Conservation (phyloP, 2,797 vertebrate species). For the Pangasius macronema region DNA sequence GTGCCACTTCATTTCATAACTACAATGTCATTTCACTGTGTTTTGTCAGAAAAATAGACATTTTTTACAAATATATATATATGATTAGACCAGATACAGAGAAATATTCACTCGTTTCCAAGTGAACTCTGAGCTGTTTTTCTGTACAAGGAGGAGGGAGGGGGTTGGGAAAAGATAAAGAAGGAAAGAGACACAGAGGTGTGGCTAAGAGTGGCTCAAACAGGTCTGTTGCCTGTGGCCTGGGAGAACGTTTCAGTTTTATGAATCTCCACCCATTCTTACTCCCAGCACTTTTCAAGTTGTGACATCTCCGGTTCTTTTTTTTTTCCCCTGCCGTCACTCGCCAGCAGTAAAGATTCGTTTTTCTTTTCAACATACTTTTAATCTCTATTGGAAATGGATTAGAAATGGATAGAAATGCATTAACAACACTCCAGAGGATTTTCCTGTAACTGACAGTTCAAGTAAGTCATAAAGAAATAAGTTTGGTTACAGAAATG, state of each 20-base stretch:
- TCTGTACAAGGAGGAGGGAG: neutral
- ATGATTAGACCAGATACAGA: neutral
- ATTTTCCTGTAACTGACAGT: slow-evolving; percentile 25
- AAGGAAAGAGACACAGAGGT: slow-evolving; percentile 57
- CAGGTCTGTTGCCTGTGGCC: slow-evolving; percentile 75
- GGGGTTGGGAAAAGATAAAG: neutral
- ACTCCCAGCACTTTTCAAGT: slow-evolving; percentile 68
- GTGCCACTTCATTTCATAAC: neutral
- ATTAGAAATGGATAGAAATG: slow-evolving; percentile 33
- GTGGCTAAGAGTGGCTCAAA: slow-evolving; percentile 69
- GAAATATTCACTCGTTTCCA: slow-evolving; percentile 16
- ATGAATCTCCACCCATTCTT: slow-evolving; percentile 81
- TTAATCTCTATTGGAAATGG: neutral
- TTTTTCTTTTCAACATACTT: slow-evolving; percentile 14
- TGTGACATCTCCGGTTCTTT: slow-evolving; percentile 68
- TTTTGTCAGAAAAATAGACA: neutral
- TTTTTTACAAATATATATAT: neutral
- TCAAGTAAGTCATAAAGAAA: slow-evolving; percentile 44
- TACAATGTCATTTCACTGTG: neutral
- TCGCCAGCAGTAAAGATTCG: slow-evolving; percentile 46
- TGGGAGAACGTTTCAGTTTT: slow-evolving; percentile 67
- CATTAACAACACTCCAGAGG: neutral
- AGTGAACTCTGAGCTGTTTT: slow-evolving; percentile 66
- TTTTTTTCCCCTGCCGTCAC: slow-evolving; percentile 49
- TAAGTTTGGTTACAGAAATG: neutral